Percentiles rank a stretch among this genome's conserved stretches.
Conservation (phyloP, 2,888 invertebrate genomes). For the Nyleta sp. region DNA sequence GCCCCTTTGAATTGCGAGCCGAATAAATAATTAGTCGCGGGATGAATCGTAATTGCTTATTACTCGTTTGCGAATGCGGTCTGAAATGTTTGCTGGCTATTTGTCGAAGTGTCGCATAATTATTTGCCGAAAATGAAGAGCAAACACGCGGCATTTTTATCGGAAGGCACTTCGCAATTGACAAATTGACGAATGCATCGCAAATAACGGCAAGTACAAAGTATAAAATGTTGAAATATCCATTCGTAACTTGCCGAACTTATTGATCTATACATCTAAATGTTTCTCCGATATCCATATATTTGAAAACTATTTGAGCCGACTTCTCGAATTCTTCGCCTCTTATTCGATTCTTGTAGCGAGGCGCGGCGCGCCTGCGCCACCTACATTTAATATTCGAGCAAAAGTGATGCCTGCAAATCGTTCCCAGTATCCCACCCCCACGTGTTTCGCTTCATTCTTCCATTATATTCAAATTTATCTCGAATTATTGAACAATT, state of each 20-base stretch:
- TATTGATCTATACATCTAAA: slow-evolving; percentile 46
- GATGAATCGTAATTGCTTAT: not conserved
- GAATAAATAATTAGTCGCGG: not conserved
- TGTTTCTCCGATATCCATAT: slow-evolving; percentile 53
- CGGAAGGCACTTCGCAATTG: slow-evolving; percentile 31
- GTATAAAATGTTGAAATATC: slow-evolving; percentile 39
- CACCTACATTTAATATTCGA: slow-evolving; percentile 31
- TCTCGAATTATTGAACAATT: slow-evolving; percentile 22
- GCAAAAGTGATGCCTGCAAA: not conserved
- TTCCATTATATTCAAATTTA: slow-evolving; percentile 25
- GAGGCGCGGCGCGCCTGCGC: slow-evolving; percentile 5
- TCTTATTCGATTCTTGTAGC: slow-evolving; percentile 31
- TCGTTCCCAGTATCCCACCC: slow-evolving; percentile 14
- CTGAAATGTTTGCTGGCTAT: no score
- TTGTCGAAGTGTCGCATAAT: no score
- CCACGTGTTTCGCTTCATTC: slow-evolving; percentile 31
- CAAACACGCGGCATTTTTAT: slow-evolving; percentile 2
- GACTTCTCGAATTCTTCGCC: slow-evolving; percentile 36
- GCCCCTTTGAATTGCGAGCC: not conserved
- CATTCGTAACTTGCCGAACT: slow-evolving; percentile 39
- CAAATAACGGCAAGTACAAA: slow-evolving; percentile 35
- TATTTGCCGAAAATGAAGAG: not conserved
- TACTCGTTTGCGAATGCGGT: no score
- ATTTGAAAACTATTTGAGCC: slow-evolving; percentile 49
- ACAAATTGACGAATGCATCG: slow-evolving; percentile 31